Conservation (phyloP, 2,797 vertebrate species). For the Hydrolagus colliei region DNA sequence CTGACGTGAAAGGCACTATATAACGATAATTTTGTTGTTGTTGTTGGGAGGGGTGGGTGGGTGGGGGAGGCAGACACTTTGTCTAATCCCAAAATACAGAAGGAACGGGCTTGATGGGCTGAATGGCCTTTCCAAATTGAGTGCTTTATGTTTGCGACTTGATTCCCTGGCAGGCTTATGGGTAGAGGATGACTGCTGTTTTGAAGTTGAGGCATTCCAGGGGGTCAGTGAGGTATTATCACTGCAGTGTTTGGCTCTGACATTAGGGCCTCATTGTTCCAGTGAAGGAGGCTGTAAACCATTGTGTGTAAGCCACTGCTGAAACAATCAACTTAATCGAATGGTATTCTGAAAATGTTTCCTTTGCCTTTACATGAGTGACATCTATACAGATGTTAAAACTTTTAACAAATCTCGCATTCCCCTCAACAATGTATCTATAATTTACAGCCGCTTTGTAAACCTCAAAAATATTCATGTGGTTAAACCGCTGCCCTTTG, state of each 20-base stretch:
- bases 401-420: background rate
- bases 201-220: background rate
- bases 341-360: background rate
- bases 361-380: background rate
- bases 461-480: slow-evolving; percentile 11
- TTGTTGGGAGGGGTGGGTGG: too few species aligned
- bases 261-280: background rate
- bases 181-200: background rate
- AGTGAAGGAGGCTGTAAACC: background rate
- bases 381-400: background rate
- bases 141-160: slow-evolving; percentile 39
- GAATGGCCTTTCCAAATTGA: slow-evolving; percentile 62
- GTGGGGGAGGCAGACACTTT: too few species aligned
- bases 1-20: too few species aligned
- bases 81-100: too few species aligned
- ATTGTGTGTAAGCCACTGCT: background rate
- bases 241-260: slow-evolving; percentile 2
- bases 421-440: slow-evolving; percentile 34
- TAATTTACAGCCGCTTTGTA: slow-evolving; percentile 41
- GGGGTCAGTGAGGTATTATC: background rate
- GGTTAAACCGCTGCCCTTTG: background rate
- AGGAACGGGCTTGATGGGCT: slow-evolving; percentile 48
- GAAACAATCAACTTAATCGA: background rate
- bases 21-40: too few species aligned
- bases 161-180: too few species aligned